Conservation (phyloP, 2,797 vertebrate genomes). For the Rhinoraja longicauda region DNA sequence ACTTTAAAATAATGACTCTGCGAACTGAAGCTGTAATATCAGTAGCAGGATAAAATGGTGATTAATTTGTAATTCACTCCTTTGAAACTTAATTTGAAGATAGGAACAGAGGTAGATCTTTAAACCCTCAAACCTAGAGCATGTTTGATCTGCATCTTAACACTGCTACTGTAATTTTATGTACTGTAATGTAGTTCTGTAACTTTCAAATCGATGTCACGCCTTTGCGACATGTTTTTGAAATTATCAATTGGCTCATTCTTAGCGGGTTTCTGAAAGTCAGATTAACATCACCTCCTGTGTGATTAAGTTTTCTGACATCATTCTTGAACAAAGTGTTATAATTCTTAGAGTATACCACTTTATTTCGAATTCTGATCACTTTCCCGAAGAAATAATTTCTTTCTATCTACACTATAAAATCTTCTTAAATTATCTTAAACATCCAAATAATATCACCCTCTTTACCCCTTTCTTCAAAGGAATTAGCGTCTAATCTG, state of each 20-base stretch:
- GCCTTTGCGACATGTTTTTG: neutral
- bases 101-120: neutral
- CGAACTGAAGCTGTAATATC: neutral
- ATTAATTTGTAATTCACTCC: neutral
- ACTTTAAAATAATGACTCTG: slow-evolving; percentile 42
- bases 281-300: neutral
- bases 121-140: neutral
- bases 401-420: neutral
- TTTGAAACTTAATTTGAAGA: neutral
- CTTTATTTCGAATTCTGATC: neutral
- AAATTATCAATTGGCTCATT: neutral
- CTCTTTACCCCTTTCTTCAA: neutral
- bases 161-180: no score
- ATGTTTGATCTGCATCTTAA: neutral
- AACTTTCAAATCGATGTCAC: neutral
- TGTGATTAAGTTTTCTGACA: neutral
- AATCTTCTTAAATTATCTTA: neutral
- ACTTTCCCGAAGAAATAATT: neutral
- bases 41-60: neutral
- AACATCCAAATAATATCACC: neutral
- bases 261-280: neutral
- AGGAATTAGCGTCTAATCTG: neutral
- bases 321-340: neutral
- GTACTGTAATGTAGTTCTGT: neutral
- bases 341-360: neutral